Conservation (phyloP, 2,113 vertebrate species). For the Podarcis cretensis region DNA sequence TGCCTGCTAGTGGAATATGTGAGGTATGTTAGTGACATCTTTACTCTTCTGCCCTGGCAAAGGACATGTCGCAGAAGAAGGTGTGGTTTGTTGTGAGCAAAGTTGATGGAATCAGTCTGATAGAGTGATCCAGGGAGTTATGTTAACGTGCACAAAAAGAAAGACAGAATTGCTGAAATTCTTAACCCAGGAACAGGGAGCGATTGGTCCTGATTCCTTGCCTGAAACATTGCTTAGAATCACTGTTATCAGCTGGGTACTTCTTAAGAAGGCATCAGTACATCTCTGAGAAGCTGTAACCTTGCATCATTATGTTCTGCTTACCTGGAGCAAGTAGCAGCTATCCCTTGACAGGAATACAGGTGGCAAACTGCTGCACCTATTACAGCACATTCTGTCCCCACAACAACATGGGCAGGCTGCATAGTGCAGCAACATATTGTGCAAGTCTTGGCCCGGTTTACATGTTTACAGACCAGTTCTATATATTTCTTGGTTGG, state of each 20-base stretch:
- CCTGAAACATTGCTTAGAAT: not conserved
- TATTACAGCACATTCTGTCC: not conserved
- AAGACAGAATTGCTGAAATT: not conserved
- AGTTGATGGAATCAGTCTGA: not conserved
- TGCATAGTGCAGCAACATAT: not conserved
- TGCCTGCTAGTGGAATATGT: not conserved
- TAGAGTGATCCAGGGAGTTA: not conserved
- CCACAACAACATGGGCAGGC: not conserved
- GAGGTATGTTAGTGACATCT: not conserved
- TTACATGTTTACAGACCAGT: not conserved
- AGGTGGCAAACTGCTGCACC: not conserved
- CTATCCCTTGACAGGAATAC: not conserved
- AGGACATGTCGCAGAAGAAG: too few relatives aligned
- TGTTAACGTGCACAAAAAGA: not conserved
- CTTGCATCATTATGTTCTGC: not conserved
- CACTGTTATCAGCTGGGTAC: not conserved
- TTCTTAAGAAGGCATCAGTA: not conserved
- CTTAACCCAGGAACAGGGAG: not conserved
- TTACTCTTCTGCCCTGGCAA: not conserved
- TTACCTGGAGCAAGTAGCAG: not conserved
- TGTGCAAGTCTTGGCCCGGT: not conserved
- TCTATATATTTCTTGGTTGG: not conserved
- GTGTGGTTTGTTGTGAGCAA: not conserved
- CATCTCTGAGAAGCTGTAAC: not conserved
- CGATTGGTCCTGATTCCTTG: not conserved